Conservation (phyloP, 2,113 vertebrate species). For the Empidonax traillii region DNA sequence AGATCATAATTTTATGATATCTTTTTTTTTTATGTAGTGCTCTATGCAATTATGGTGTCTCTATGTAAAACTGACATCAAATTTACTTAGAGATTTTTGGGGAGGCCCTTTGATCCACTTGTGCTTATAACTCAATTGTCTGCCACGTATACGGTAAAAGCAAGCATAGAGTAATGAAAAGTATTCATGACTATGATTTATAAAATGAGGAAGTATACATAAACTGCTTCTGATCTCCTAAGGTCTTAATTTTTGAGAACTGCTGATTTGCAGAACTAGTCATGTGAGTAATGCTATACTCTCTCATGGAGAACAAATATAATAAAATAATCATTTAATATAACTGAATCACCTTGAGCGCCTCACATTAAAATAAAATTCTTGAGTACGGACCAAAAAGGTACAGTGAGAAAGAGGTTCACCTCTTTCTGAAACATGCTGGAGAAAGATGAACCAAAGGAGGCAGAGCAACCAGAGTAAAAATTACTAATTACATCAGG, state of each 20-base stretch:
- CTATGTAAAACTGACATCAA: neutral
- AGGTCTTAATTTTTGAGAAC: neutral
- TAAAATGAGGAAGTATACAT: neutral
- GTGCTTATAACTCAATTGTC: neutral
- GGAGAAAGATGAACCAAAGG: neutral
- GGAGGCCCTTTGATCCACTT: rapidly evolving
- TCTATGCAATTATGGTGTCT: neutral
- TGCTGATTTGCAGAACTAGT: neutral
- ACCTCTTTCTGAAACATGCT: neutral
- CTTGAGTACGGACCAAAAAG: neutral
- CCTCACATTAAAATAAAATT: neutral
- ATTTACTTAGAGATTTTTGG: neutral
- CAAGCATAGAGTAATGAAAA: neutral
- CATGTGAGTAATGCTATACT: neutral
- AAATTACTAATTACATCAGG: neutral
- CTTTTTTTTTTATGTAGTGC: neutral
- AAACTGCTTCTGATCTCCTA: neutral
- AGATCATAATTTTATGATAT: neutral
- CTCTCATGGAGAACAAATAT: neutral
- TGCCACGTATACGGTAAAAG: neutral
- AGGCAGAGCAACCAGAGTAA: neutral
- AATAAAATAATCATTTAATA: neutral
- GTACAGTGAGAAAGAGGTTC: neutral
- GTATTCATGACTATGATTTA: neutral
- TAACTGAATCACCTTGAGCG: neutral